Conservation (phyloP, 2,888 invertebrate genomes). For the Schizotus pectinicornis region DNA sequence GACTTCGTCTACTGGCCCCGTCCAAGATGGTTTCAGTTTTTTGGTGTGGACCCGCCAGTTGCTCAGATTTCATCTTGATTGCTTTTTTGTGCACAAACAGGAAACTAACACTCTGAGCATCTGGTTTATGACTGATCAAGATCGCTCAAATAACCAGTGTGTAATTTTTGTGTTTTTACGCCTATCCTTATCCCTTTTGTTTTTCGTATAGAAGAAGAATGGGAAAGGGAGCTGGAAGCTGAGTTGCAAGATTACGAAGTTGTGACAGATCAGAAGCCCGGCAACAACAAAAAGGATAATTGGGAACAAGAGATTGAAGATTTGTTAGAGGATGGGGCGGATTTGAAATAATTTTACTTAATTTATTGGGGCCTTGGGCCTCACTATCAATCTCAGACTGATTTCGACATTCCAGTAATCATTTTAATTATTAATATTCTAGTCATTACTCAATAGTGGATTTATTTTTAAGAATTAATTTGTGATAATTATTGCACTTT, state of each 20-base stretch:
- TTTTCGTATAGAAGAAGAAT: slow-evolving; percentile 73
- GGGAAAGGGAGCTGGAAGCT: slow-evolving; percentile 95
- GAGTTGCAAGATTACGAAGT: slow-evolving; percentile 96
- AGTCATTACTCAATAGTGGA: slow-evolving; percentile 26
- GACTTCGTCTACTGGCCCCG: slow-evolving; percentile 3
- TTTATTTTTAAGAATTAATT: slow-evolving; percentile 14
- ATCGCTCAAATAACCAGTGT: slow-evolving; percentile 36
- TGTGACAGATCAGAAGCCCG: slow-evolving; percentile 66
- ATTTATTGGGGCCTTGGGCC: slow-evolving; percentile 34
- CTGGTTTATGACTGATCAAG: slow-evolving; percentile 39
- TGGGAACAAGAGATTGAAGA: slow-evolving; percentile 58
- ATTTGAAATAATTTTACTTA: slow-evolving; percentile 51
- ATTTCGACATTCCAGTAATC: slow-evolving; percentile 30
- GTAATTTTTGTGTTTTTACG: slow-evolving; percentile 45
- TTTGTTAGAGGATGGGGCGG: slow-evolving; percentile 54
- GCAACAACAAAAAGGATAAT: slow-evolving; percentile 54
- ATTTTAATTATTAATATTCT: slow-evolving; percentile 21
- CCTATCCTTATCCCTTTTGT: slow-evolving; percentile 44
- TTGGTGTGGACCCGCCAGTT: slow-evolving; percentile 48
- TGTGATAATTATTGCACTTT: slow-evolving; percentile 30
- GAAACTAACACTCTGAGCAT: slow-evolving; percentile 51
- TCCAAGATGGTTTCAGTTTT: slow-evolving; percentile 20
- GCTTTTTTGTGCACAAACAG: slow-evolving; percentile 39
- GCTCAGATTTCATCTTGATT: slow-evolving; percentile 39
- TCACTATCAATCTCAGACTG: slow-evolving; percentile 16